Conservation (phyloP, 2,888 invertebrate species). For the Microchrysa polita region DNA sequence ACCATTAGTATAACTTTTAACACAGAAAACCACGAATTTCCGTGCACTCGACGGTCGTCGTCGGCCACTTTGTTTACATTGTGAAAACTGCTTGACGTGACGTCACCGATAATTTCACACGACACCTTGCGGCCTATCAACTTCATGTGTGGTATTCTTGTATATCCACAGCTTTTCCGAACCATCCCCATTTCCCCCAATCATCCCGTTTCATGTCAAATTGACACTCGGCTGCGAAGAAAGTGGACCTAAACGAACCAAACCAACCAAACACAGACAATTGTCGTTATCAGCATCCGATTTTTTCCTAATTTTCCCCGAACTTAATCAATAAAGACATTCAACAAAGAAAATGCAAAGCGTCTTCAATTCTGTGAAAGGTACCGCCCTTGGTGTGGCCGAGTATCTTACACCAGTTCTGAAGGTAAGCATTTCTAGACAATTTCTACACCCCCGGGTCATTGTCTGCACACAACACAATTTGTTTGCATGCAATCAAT, state of each 20-base stretch:
- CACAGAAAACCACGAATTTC: too few relatives aligned
- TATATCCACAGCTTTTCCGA: too few relatives aligned
- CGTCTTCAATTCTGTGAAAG: slow-evolving; percentile 94
- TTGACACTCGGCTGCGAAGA: background rate
- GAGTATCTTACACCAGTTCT: slow-evolving; percentile 96
- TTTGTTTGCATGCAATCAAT: too few relatives aligned
- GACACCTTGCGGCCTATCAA: too few relatives aligned
- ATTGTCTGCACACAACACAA: background rate
- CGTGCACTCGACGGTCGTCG: too few relatives aligned
- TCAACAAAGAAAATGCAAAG: slow-evolving; percentile 79
- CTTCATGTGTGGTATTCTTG: too few relatives aligned
- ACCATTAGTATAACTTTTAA: too few relatives aligned
- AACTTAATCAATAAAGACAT: background rate
- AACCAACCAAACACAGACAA: too few relatives aligned
- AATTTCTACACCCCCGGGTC: background rate
- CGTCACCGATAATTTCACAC: too few relatives aligned
- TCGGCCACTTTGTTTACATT: too few relatives aligned
- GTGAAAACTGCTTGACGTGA: too few relatives aligned
- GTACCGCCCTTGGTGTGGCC: slow-evolving; percentile 93
- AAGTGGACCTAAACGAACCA: too few relatives aligned
- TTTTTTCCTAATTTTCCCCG: background rate
- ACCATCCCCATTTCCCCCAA: background rate
- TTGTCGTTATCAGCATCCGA: background rate
- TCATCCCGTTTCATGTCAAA: background rate
- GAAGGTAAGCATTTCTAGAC: slow-evolving; percentile 72